A percentile compares a stretch with the other conserved stretches of the same genome.
These are phyloP conservation scores for Phortica variegata DNA, from an alignment of 1,140 invertebrate species.

Conservation along the genomic window DNA sequence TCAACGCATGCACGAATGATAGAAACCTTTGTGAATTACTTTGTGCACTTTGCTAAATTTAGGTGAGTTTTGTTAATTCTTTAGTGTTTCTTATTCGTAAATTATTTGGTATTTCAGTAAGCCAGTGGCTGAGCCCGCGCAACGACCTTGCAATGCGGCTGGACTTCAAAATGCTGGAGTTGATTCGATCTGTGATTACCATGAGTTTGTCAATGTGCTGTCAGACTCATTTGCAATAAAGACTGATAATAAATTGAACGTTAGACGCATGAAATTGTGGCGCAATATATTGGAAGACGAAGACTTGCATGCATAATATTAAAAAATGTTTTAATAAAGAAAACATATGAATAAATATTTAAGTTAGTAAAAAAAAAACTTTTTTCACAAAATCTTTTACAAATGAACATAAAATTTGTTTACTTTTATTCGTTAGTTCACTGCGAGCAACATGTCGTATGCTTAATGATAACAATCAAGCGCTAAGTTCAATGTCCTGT, in stretches of 20 bases:
- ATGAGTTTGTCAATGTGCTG: conserved; percentile 30
- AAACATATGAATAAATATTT: too few relatives aligned
- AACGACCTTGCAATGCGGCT: conserved; percentile 15
- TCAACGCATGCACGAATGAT: conserved; percentile 34
- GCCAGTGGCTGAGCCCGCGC: not conserved
- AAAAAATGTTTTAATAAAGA: conserved; percentile 6
- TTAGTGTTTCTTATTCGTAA: too few relatives aligned
- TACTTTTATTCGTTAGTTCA: too few relatives aligned
- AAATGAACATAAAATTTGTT: too few relatives aligned
- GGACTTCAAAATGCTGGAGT: conserved; percentile 22
- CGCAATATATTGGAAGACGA: conserved; percentile 21
- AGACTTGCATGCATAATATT: too few relatives aligned
- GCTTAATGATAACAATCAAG: too few relatives aligned
- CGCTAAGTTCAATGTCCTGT: too few relatives aligned
- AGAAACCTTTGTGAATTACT: conserved; percentile 28
- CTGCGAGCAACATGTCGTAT: too few relatives aligned
- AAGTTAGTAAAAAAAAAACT: too few relatives aligned
- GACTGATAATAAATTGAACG: conserved; percentile 20
- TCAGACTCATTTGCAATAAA: conserved; percentile 5
- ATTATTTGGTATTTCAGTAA: conserved; percentile 4
- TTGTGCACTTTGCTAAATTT: conserved; percentile 44
- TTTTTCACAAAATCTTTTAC: too few relatives aligned
- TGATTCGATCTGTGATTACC: conserved; percentile 43
- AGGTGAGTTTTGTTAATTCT: conserved; percentile 35
- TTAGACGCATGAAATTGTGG: conserved; percentile 29